Percentiles rank a stretch among this genome's conserved stretches.
Evolutionary conservation across 2,797 vertebrate species (phyloP).

Genomic region (Paratrypauchen microcephalus): DNA sequence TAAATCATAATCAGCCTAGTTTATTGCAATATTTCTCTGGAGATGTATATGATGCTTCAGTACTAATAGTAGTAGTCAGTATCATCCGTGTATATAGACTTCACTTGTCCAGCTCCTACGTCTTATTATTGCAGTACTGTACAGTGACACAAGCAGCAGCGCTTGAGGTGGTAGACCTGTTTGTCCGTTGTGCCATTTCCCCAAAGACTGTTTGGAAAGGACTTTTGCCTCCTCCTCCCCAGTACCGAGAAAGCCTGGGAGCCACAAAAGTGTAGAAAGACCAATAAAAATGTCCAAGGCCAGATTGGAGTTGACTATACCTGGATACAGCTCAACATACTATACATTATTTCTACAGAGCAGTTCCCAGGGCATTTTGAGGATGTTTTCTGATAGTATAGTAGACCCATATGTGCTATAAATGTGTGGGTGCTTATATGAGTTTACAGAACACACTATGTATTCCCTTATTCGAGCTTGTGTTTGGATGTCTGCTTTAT

Average conservation of each 20-base stretch:
- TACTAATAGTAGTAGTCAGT: not conserved
- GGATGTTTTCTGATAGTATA: constrained; percentile 3
- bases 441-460: not conserved
- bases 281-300: constrained; percentile 45
- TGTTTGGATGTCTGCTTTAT: constrained; percentile 12
- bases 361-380: constrained; percentile 13
- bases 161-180: constrained; percentile 34
- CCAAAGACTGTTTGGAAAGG: constrained; percentile 25
- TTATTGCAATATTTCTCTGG: no score
- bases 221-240: constrained; percentile 33
- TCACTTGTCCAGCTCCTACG: constrained; percentile 2
- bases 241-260: constrained; percentile 20
- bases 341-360: not conserved
- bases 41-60: not conserved
- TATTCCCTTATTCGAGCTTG: constrained; percentile 7
- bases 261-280: constrained; percentile 14
- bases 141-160: constrained; percentile 30
- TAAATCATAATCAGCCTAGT: no score
- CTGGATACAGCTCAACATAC: constrained; percentile 14
- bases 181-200: constrained; percentile 38
- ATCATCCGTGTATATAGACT: not conserved
- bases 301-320: constrained; percentile 18
- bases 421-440: constrained; percentile 1
- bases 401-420: constrained; percentile 1
- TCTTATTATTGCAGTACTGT: constrained; percentile 24